phyloP scores from a whole-genome alignment of 1,140 invertebrate genomes.

The Rhagoletis pomonella region DNA sequence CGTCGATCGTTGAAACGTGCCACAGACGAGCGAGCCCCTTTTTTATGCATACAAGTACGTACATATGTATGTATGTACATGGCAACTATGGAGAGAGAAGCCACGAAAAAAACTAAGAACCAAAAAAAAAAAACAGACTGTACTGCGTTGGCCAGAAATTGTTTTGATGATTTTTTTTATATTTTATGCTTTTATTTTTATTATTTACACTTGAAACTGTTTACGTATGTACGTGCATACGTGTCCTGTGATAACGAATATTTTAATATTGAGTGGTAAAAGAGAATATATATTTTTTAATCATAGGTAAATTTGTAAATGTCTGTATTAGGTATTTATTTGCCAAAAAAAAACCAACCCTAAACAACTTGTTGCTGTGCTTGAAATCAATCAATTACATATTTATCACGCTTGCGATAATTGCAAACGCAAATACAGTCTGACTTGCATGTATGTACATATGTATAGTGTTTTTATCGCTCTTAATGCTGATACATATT shows the following conservation, averaged over 20 bases:
- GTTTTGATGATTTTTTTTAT: not conserved
- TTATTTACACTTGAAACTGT: not conserved
- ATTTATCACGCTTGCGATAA: not conserved
- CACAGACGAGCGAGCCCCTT: not conserved
- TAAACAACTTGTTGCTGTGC: not conserved
- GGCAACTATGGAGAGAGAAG: not conserved
- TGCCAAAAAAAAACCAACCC: not conserved
- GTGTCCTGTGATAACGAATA: not conserved
- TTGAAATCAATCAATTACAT: not conserved
- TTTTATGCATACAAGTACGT: not conserved
- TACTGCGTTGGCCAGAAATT: not conserved
- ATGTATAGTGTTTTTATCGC: too few relatives aligned
- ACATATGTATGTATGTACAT: not conserved
- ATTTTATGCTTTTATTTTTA: not conserved
- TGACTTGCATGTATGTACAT: too few relatives aligned
- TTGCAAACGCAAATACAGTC: not conserved
- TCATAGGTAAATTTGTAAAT: slow-evolving; percentile 9
- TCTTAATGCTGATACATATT: not conserved
- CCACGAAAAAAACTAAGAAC: not conserved
- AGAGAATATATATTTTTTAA: not conserved
- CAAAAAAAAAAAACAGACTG: not conserved
- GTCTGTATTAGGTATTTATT: not conserved
- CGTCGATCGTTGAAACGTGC: not conserved
- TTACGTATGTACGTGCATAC: not conserved
- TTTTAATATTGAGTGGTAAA: not conserved